These are phyloP conservation scores for Zosterops borbonicus DNA, from an alignment of 2,113 vertebrate species.

Conservation along the genomic window DNA sequence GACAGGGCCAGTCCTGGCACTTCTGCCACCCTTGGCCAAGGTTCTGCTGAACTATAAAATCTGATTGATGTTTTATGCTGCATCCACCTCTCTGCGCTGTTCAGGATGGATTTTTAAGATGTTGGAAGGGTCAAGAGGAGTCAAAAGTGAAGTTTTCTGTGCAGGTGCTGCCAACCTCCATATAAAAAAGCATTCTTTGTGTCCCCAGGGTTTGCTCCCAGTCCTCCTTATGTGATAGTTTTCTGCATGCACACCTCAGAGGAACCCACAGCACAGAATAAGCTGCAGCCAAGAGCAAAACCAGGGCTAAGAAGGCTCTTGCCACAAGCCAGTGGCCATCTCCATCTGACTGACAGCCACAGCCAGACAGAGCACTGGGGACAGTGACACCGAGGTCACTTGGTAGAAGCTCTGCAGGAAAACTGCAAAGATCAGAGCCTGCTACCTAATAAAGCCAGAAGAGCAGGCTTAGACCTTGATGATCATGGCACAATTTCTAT, in stretches of 20 bases:
- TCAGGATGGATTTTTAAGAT: neutral
- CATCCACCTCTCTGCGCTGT: neutral
- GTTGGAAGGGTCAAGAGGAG: neutral
- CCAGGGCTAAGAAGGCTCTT: neutral
- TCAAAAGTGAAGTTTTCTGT: neutral
- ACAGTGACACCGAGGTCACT: neutral
- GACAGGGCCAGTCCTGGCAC: neutral
- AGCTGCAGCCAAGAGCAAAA: neutral
- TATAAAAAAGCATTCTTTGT: neutral
- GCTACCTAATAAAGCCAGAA: conserved; percentile 63
- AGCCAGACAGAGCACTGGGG: conserved; percentile 79
- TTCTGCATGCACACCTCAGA: neutral
- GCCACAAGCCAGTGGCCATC: conserved; percentile 66
- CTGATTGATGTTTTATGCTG: neutral
- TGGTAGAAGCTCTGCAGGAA: neutral
- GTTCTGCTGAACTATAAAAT: neutral
- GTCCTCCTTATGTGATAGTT: fast-evolving
- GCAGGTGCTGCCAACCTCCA: neutral
- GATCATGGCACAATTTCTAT: conserved; percentile 37
- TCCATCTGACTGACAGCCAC: conserved; percentile 83
- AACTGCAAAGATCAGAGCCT: neutral
- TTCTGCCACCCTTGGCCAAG: neutral
- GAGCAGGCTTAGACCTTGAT: conserved; percentile 22
- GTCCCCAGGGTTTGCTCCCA: neutral
- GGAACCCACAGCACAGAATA: neutral